A percentile compares a stretch with the other conserved stretches of the same genome.
These are phyloP conservation scores for Ferrisia virgata DNA, from an alignment of 2,888 invertebrate genomes.

Conservation along the genomic window DNA sequence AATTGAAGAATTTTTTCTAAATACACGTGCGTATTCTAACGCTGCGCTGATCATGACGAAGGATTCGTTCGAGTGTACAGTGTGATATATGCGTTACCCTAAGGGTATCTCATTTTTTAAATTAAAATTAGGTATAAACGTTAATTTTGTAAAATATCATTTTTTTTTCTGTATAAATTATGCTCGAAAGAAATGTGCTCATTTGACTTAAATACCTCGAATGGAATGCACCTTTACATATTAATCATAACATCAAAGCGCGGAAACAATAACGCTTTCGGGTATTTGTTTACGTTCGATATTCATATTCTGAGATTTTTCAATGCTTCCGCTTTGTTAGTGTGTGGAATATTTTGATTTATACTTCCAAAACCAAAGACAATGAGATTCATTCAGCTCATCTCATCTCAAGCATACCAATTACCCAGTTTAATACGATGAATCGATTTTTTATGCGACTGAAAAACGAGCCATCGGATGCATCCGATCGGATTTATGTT, in stretches of 20 bases:
- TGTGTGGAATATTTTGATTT: neutral
- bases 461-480: neutral
- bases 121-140: neutral
- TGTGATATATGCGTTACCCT: neutral
- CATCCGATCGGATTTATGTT: neutral
- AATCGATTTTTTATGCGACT: neutral
- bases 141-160: neutral
- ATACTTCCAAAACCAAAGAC: neutral
- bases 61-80: neutral
- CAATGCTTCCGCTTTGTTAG: neutral
- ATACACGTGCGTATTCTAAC: too few species aligned
- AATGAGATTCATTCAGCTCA: neutral
- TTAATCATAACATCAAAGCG: slow-evolving; percentile 6
- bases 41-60: neutral
- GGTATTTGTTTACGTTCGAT: neutral
- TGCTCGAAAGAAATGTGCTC: neutral
- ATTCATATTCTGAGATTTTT: neutral
- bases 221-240: neutral
- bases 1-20: neutral
- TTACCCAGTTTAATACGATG: neutral
- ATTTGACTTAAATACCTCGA: neutral
- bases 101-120: neutral
- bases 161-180: neutral
- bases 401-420: neutral
- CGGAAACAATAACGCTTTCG: neutral